Evolutionary conservation across 2,113 vertebrate species (phyloP).

Genomic region (Origma solitaria): DNA sequence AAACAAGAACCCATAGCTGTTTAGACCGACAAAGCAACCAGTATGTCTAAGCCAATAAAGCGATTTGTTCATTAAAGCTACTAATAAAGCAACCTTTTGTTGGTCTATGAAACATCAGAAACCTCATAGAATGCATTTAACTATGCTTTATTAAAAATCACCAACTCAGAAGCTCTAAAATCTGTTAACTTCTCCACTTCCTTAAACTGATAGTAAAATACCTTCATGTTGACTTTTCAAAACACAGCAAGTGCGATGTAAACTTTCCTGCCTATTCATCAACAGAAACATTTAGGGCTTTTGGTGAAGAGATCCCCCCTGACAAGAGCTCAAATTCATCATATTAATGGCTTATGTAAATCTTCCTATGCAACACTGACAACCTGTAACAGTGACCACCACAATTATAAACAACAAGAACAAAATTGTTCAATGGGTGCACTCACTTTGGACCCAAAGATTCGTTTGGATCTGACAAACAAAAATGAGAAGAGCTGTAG

Average conservation of each 20-base stretch:
- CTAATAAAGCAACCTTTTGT: slow-evolving; percentile 82
- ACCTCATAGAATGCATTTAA: slow-evolving; percentile 66
- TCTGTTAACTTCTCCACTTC: slow-evolving; percentile 54
- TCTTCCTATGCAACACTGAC: background rate
- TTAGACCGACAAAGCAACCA: slow-evolving; percentile 78
- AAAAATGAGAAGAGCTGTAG: background rate
- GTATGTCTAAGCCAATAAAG: slow-evolving; percentile 81
- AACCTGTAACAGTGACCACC: background rate
- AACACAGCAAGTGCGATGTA: background rate
- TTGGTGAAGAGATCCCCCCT: background rate
- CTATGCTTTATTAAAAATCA: slow-evolving; percentile 61
- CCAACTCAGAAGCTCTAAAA: slow-evolving; percentile 58
- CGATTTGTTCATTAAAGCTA: slow-evolving; percentile 78
- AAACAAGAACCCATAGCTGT: slow-evolving; percentile 79
- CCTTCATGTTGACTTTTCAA: background rate
- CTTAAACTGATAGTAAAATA: slow-evolving; percentile 6
- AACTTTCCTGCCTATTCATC: background rate
- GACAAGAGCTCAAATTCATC: background rate
- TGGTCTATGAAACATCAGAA: slow-evolving; percentile 77
- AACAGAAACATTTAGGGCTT: background rate
- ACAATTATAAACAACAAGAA: background rate
- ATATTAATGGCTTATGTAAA: background rate
- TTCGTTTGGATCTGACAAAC: background rate
- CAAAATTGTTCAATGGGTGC: background rate
- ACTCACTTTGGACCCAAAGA: background rate